Base-by-base conservation (phyloP, 2,888 invertebrate genomes). In the Exocentrus adspersus region DNA sequence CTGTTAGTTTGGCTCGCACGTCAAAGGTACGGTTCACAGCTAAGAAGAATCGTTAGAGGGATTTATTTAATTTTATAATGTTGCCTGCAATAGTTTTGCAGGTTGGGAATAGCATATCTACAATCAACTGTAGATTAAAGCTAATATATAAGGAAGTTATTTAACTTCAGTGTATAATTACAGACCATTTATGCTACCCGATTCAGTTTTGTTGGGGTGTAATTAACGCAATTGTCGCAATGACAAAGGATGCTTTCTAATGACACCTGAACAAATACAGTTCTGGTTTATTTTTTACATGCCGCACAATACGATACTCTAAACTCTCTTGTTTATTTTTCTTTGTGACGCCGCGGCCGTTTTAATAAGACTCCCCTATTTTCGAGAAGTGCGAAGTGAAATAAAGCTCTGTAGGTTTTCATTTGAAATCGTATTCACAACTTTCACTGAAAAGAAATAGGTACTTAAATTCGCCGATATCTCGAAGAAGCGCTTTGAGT, bases 231-330 rank as follows among this genome's bases (percentile, higher is more conserved):
- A 65, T 65, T 63, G 68, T 70, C 66, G 60, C 58, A 64, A 61
- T 50, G 67, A 69, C 68, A 69, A 67, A 70, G 64, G 64, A 64
- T 61, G 65, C 64, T 68, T n/a, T 71, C 69, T 70, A 70, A 69
- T 69, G 69, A 65, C 74, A 74, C 74, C 74, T 74, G 74, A 71
- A 72, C 70, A 74, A 74, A 74, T 72, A 74, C 64, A 59, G 48
- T 68, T 66, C 62, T 65, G 70, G 65, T 68, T 71, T 70, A 62
- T 71, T 70, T 67, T 66, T 69, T 69, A 64, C 70, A 61, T 51
- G 60, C 41, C 57, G 51, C 50, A 70, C 65, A 67, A 65, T 62
- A 58, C 57, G 28, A 16, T 52, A 61, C 67, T 63, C 64, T 68
- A 63, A 64, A 67, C 63, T 66, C 66, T 63, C 63, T 66, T 66